Evolutionary conservation across 2,113 vertebrate genomes (phyloP).

Genomic region (Aplodontia rufa): DNA sequence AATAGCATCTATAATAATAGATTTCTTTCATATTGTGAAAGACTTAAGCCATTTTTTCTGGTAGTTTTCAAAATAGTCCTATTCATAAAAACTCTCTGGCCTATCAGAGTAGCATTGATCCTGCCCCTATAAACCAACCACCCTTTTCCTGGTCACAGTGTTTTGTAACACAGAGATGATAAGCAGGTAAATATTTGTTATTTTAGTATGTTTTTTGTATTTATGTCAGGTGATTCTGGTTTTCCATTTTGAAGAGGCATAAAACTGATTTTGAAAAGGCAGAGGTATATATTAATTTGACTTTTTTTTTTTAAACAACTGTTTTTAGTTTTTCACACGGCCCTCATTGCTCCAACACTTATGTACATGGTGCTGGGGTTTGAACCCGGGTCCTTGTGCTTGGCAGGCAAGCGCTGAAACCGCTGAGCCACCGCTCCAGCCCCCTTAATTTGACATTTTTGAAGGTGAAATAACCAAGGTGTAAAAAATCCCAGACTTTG

Average conservation of each 20-base stretch:
- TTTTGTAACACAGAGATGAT: not conserved
- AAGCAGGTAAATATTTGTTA: not conserved
- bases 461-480: not conserved
- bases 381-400: too few relatives aligned
- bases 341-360: too few relatives aligned
- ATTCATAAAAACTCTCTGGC: not conserved
- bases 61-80: slow-evolving; percentile 22
- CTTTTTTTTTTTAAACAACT: too few relatives aligned
- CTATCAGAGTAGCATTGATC: not conserved
- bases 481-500: slow-evolving; percentile 5
- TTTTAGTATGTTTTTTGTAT: slow-evolving; percentile 13
- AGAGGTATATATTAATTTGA: not conserved
- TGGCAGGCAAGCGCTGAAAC: too few relatives aligned
- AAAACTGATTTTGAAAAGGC: not conserved
- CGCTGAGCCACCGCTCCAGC: too few relatives aligned
- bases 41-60: slow-evolving; percentile 17
- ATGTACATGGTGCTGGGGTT: too few relatives aligned
- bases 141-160: not conserved
- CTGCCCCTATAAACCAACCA: not conserved
- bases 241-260: not conserved
- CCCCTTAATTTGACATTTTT: not conserved
- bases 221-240: not conserved
- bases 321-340: too few relatives aligned
- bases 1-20: not conserved
- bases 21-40: not conserved